Conservation (phyloP, 2,888 invertebrate species). For the Cryptophagus acutangulus region DNA sequence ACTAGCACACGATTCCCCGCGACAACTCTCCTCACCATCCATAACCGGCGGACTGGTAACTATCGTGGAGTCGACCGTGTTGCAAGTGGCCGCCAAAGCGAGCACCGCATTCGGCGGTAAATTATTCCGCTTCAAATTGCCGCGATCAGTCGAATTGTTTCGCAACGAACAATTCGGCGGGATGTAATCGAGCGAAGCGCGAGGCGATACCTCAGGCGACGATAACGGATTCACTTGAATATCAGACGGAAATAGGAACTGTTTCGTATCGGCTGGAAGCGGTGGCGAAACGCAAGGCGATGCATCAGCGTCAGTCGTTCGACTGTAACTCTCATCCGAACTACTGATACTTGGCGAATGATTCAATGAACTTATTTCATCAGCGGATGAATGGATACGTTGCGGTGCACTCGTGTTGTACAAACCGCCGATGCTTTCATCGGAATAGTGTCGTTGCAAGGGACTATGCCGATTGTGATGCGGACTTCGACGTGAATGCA, state of each 20-base stretch:
- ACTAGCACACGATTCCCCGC: constrained; percentile 60
- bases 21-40: constrained; percentile 59
- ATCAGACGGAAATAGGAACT: constrained; percentile 60
- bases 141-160: constrained; percentile 38
- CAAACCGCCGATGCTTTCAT: constrained; percentile 57
- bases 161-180: constrained; percentile 49
- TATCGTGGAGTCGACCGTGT: constrained; percentile 49
- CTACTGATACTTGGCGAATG: constrained; percentile 79
- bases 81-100: constrained; percentile 48
- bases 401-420: constrained; percentile 46
- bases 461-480: constrained; percentile 46
- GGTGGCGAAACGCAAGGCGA: constrained; percentile 52
- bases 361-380: constrained; percentile 75
- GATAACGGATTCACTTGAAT: constrained; percentile 52
- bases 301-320: constrained; percentile 70
- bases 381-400: constrained; percentile 71
- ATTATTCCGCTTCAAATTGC: constrained; percentile 39
- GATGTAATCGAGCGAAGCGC: constrained; percentile 51
- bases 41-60: constrained; percentile 54
- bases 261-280: constrained; percentile 49
- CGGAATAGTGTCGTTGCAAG: constrained; percentile 61
- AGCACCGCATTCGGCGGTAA: constrained; percentile 57
- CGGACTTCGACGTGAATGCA: constrained; percentile 39
- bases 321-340: constrained; percentile 78
- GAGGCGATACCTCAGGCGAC: constrained; percentile 45